Conservation (phyloP, 2,888 invertebrate species). For the Microctonus aethiopoides region DNA sequence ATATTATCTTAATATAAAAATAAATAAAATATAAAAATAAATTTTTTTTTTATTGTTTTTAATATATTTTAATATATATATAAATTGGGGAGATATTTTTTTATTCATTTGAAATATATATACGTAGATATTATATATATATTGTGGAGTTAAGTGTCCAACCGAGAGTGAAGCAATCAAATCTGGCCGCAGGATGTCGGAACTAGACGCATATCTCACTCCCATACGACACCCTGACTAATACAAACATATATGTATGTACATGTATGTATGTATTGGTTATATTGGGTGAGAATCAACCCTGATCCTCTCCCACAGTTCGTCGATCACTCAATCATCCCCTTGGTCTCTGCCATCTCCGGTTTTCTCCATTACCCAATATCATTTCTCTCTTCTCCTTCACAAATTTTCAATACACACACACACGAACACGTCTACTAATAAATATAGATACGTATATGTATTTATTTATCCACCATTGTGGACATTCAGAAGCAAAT, state of each 20-base stretch:
- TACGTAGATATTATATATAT: too few relatives aligned
- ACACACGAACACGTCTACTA: background rate
- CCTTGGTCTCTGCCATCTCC: constrained; percentile 30
- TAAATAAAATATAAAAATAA: too few relatives aligned
- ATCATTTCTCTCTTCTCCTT: constrained; percentile 10
- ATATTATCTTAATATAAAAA: too few relatives aligned
- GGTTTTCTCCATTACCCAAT: constrained; percentile 17
- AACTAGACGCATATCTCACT: constrained; percentile 44
- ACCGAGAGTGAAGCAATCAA: constrained; percentile 57
- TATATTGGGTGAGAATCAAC: constrained; percentile 11
- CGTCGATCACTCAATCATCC: constrained; percentile 58
- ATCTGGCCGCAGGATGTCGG: constrained; percentile 55
- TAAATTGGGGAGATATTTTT: too few relatives aligned
- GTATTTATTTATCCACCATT: background rate
- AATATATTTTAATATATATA: too few relatives aligned
- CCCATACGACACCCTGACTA: constrained; percentile 6
- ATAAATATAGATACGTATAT: background rate
- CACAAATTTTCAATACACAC: too few relatives aligned
- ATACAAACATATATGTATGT: background rate
- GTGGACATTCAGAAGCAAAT: too few relatives aligned
- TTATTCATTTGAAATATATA: too few relatives aligned
- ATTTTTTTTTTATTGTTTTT: too few relatives aligned
- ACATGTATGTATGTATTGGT: too few relatives aligned
- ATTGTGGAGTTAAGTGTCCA: constrained; percentile 25
- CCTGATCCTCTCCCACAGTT: constrained; percentile 28